Base-by-base conservation (phyloP, 2,888 invertebrate species). In the Exocentrus adspersus region DNA sequence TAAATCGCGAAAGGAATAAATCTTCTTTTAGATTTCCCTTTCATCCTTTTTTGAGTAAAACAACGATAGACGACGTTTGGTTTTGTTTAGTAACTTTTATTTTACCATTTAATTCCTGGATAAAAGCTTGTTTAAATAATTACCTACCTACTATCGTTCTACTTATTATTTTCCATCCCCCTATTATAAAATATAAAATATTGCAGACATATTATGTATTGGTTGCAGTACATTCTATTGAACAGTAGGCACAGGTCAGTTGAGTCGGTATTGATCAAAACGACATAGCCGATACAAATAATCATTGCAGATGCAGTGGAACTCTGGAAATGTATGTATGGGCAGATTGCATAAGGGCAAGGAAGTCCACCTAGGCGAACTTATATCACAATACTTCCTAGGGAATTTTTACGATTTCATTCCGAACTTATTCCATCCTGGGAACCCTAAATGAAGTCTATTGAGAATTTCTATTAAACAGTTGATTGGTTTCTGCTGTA, bases 361-460 rank as follows among this genome's bases (percentile, higher is more conserved):
- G 32, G 28, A 19, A n/a, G 9, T 17, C 37, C 32, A 7, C 7
- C n/a, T n/a, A n/a, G 7, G 12, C 54, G 9, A 10, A 30, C 30
- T n/a, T 28, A 19, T 57, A 57, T 46, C 46, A 46, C 30, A 57
- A 57, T 46, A 45, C 57, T 46, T 16, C 45, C 24, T 3, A 17
- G 21, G 57, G 32, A 28, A 56, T 16, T 46, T n/a, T 20, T 46
- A 46, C 46, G 30, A 57, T 57, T 57, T 57, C 19, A 46, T 57
- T 46, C 20, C 32, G 28, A 12, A 10, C 54, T 43, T 54, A 43
- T 51, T 60, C 51, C 60, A 51, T 50, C 14, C 32, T 10, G 32
- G 32, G 30, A 28, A 45, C 45, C 9, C 51, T 32, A 51, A 51
- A 48, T 16, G 41, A 46, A 37, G 46, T 54, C 42, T 42, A 17